A percentile compares a stretch with the other conserved stretches of the same genome.
Evolutionary conservation across 2,113 vertebrate species (phyloP).

Genomic region (Solea senegalensis): DNA sequence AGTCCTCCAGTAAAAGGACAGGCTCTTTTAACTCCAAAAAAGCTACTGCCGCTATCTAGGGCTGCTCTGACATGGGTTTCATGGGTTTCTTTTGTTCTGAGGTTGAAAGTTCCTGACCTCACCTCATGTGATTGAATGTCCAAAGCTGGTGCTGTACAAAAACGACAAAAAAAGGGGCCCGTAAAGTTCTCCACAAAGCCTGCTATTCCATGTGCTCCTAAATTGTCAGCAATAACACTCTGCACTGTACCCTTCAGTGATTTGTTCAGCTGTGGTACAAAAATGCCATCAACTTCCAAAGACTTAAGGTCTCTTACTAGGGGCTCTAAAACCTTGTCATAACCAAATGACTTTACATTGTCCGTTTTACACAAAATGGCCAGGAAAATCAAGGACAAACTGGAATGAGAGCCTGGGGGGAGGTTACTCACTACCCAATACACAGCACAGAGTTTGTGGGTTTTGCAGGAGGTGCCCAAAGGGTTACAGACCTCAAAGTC

Average conservation of each 20-base stretch:
- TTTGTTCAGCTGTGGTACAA: background rate
- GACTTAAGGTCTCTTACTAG: background rate
- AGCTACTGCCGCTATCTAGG: background rate
- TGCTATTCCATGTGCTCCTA: background rate
- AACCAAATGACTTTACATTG: background rate
- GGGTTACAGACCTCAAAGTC: too few relatives aligned
- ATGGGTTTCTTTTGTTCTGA: background rate
- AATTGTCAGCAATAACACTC: too few relatives aligned
- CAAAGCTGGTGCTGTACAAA: background rate
- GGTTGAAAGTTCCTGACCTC: background rate
- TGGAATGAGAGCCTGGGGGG: too few relatives aligned
- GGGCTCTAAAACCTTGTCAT: background rate
- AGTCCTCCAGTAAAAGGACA: background rate
- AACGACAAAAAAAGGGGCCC: too few relatives aligned
- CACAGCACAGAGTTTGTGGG: background rate
- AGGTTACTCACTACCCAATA: too few relatives aligned
- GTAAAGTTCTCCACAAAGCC: background rate
- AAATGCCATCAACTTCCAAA: background rate
- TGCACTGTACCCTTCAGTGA: background rate
- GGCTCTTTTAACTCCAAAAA: background rate
- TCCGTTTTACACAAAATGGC: too few relatives aligned
- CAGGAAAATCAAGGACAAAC: too few relatives aligned
- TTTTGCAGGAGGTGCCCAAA: background rate
- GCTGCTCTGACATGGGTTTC: background rate
- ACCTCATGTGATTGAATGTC: too few relatives aligned